Base-by-base conservation (phyloP, 2,888 invertebrate species). In the Lithophane ornitopus region DNA sequence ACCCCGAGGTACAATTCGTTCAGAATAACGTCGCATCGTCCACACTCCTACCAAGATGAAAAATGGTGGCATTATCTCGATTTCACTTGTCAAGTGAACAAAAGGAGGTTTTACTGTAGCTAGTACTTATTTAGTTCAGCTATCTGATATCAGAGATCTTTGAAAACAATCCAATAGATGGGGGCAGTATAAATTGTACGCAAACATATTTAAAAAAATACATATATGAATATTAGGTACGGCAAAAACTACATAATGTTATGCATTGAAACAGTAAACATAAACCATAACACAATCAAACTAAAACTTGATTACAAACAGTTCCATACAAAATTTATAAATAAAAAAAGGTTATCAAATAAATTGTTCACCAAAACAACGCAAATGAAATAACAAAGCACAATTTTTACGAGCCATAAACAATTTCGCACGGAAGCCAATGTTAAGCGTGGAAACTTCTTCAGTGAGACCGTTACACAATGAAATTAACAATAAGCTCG, bases 1-100 rank as follows among this genome's bases (percentile, higher is more conserved):
- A 93, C 95, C 95, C 95, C 89, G 94, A 94, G 96, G 96, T 94
- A 92, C 93, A 93, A 94, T 95, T 94, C 93, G 92, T 93, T 92
- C 92, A 90, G 93, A 93, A 93, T 92, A 91, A 92, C 92, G 92
- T 91, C 92, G 93, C 94, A 92, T 94, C 94, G 94, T 94, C 93
- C 93, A 93, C 94, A 93, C 93, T 92, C 93, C 92, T 89, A 87
- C 88, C 82, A 89, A 92, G 92, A 95, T 95, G 94, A 95, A 94
- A 95, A 95, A 95, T 94, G 93, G 92, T 88, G 92, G 93, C 92
- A 93, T 95, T 94, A 95, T 95, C 94, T 92, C 92, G 92, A 93
- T 95, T 93, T 93, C 91, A 94, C 93, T 94, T 94, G 94, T 95
- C 94, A 93, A 90, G 90, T 90, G 90, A 92, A 91, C 91, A 92